A percentile compares a stretch with the other conserved stretches of the same genome.
Conservation (phyloP, 1,140 invertebrate species). For the Liolophura sinensis region DNA sequence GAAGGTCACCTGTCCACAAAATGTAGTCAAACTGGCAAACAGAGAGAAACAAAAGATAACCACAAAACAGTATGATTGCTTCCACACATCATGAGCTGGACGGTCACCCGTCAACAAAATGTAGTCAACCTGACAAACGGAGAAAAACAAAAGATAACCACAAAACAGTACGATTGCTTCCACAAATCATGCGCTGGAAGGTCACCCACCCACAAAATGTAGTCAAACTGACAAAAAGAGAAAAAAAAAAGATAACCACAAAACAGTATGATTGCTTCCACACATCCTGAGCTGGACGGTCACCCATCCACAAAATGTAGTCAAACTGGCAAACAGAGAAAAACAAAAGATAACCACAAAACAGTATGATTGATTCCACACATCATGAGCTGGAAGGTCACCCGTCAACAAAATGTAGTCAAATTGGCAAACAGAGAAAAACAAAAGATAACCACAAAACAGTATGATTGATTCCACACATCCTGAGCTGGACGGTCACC, state of each 20-base stretch:
- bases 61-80: slow-evolving; percentile 78
- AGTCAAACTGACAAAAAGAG: slow-evolving; percentile 73
- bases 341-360: not conserved
- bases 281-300: slow-evolving; percentile 93
- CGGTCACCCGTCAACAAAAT: slow-evolving; percentile 98
- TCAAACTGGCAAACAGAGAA: slow-evolving; percentile 70
- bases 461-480: no score
- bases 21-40: slow-evolving; percentile 85
- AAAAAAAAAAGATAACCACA: not conserved
- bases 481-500: slow-evolving; percentile 84
- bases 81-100: slow-evolving; percentile 97
- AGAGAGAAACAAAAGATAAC: not conserved
- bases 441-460: no score
- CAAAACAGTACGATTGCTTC: slow-evolving; percentile 90
- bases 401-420: no score
- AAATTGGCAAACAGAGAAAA: no score
- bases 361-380: no score
- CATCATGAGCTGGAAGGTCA: no score
- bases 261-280: slow-evolving; percentile 96
- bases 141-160: not conserved
- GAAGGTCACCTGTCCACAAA: slow-evolving; percentile 97
- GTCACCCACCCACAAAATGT: slow-evolving; percentile 98
- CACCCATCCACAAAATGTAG: slow-evolving; percentile 98
- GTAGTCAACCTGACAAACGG: slow-evolving; percentile 77
- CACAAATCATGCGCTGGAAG: slow-evolving; percentile 95